Evolutionary conservation across 1,140 invertebrate genomes (phyloP), one percentile per base, ranked within the genome.

Genomic region (Hylaeus volcanicus): DNA sequence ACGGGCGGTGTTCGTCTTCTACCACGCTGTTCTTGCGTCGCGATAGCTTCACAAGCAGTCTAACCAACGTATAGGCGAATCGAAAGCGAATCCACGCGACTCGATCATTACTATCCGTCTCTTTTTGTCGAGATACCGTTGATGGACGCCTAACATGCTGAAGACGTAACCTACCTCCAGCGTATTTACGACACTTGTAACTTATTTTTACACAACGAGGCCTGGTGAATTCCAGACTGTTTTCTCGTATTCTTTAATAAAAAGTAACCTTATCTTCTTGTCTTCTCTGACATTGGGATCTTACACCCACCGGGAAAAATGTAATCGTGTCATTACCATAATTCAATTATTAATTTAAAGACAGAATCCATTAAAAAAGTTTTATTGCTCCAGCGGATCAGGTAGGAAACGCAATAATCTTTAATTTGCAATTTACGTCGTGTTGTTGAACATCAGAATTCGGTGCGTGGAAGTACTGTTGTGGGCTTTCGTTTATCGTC

Each of bases 1-100:
- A 58, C n/a, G 14, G 8, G 11, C 56, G 51, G 53, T 11, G n/a
- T 81, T 41, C 26, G 64, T 74, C 74, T 65, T 15, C 66, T 9
- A 63, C 43, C 39, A 63, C 58, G 51, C 12, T 51, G 58, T 78
- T 85, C 56, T 82, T 68, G 63, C 51, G 53, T 61, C 39, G 12
- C 15, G 11, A 26, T 2, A 1, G 37, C 3, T 12, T 55, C 53
- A 15, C 5, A 60, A 55, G n/a, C 70, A 26, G 4, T 56, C 6
- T 11, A 48, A 9, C 43, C 14, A 1, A 39, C 39, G 55, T 51
- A 60, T 63, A 74, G 9, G 41, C 60, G 26, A 53, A 4, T 66
- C 63, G 74, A 14, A 58, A 66, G 37, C 6, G 51, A 68, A 68
- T 51, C 14, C 51, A 37, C 55, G 11, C 53, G 43, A 11, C 39